Base-by-base conservation (phyloP, 2,888 invertebrate species). In the Lampropteryx suffumata region DNA sequence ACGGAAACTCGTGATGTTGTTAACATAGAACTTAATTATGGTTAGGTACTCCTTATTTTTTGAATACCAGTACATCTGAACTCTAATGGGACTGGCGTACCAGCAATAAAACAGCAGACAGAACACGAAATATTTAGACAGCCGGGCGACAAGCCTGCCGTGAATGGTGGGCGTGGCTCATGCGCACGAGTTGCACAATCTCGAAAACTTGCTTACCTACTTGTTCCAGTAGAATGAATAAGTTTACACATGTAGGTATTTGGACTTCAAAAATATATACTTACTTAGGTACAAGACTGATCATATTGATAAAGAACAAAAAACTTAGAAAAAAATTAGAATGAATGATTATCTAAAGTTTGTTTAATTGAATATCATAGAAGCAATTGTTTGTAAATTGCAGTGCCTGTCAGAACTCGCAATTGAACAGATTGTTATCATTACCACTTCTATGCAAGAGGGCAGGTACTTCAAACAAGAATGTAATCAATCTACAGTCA, bases 181-280 rank as follows among this genome's bases (percentile, higher is more conserved):
- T 62, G 62, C 62, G 67, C 60, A 57, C 55, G 66, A 61, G 65
- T 73, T 73, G 67, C 65, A 65, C 69, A 77, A 73, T 55, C 59
- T 49, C 52, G 44, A 59, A 55, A 61, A 61, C 63, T 54, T 29
- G 61, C 56, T 62, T 55, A 50, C 59, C 57, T 56, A 57, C 59
- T 52, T 55, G 49, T 50, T 55, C 42, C 42, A 46, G 28, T 52
- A 48, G 47, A n/a, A n/a, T n/a, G n/a, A n/a, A n/a, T n/a, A n/a
- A n/a, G n/a, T n/a, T n/a, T n/a, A n/a, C n/a, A n/a, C n/a, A n/a
- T n/a, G n/a, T n/a, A n/a, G n/a, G n/a, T n/a, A n/a, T n/a, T n/a
- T n/a, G n/a, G n/a, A n/a, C n/a, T n/a, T n/a, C n/a, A n/a, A n/a
- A n/a, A n/a, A n/a, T n/a, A n/a, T n/a, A n/a, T n/a, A n/a, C n/a